A percentile compares a stretch with the other conserved stretches of the same genome.
These are phyloP conservation scores for Phorcus lineatus DNA, from an alignment of 2,888 invertebrate species.

Conservation along the genomic window DNA sequence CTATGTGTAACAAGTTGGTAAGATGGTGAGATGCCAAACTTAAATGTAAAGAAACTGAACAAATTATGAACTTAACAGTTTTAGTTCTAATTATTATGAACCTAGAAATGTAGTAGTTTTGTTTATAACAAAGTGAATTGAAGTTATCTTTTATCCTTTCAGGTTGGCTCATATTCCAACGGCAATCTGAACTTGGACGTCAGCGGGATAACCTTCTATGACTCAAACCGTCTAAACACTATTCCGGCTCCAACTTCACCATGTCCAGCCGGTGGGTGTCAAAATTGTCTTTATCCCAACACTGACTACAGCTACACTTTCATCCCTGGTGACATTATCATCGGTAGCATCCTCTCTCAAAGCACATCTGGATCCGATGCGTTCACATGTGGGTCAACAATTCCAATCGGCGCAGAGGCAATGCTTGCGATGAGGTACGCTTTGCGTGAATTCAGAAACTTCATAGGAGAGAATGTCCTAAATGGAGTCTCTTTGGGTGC, in stretches of 20 bases:
- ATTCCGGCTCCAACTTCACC: slow-evolving; percentile 46
- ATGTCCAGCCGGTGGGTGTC: slow-evolving; percentile 58
- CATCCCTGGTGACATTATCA: slow-evolving; percentile 59
- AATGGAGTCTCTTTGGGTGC: slow-evolving; percentile 57
- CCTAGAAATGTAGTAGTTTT: no score
- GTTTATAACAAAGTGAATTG: no score
- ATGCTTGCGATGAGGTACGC: slow-evolving; percentile 66
- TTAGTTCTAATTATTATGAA: no score
- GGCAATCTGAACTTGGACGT: slow-evolving; percentile 41
- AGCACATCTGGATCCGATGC: slow-evolving; percentile 53
- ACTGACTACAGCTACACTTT: slow-evolving; percentile 44
- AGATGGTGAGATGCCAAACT: no score
- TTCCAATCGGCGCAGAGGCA: slow-evolving; percentile 43
- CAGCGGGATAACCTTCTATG: slow-evolving; percentile 48
- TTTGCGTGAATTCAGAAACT: slow-evolving; percentile 35
- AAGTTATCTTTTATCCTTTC: not conserved
- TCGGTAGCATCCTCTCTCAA: slow-evolving; percentile 59
- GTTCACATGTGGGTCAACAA: slow-evolving; percentile 55
- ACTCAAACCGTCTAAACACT: slow-evolving; percentile 31
- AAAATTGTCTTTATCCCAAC: slow-evolving; percentile 53
- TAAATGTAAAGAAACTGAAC: no score
- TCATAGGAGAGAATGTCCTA: slow-evolving; percentile 33
- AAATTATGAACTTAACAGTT: no score
- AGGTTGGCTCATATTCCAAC: slow-evolving; percentile 58
- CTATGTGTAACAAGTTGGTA: no score